Conservation (phyloP, 2,888 invertebrate genomes). For the Pediacus dermestoides region DNA sequence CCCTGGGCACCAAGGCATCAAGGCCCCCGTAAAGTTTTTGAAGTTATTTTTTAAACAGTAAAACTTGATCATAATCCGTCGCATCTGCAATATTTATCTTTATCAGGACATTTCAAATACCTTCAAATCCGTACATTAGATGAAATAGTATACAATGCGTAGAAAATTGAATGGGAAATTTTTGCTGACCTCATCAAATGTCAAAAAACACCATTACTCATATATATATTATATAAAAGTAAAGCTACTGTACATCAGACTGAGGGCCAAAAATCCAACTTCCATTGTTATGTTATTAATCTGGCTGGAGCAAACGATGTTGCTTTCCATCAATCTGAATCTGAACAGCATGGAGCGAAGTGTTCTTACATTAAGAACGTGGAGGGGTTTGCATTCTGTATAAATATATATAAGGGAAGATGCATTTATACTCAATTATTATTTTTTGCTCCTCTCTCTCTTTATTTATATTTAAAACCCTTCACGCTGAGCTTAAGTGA, state of each 20-base stretch:
- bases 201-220: slow-evolving; percentile 49
- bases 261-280: slow-evolving; percentile 34
- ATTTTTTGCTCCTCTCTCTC: too few species aligned
- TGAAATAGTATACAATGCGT: slow-evolving; percentile 2
- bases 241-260: slow-evolving; percentile 37
- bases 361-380: slow-evolving; percentile 37
- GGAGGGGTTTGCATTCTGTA: too few species aligned
- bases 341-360: slow-evolving; percentile 40
- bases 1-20: slow-evolving; percentile 28
- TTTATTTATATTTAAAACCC: too few species aligned
- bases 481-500: too few species aligned
- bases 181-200: slow-evolving; percentile 49
- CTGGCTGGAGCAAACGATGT: slow-evolving; percentile 36
- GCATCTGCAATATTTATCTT: too few species aligned
- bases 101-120: too few species aligned
- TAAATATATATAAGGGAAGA: too few species aligned
- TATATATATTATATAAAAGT: slow-evolving; percentile 32
- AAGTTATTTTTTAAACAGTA: too few species aligned
- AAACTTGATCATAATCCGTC: too few species aligned
- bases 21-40: background rate
- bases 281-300: slow-evolving; percentile 48
- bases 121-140: too few species aligned
- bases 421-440: too few species aligned
- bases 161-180: slow-evolving; percentile 32
- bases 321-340: slow-evolving; percentile 43